Percentiles rank a stretch among this genome's conserved stretches.
These are phyloP conservation scores for Lophotriccus pileatus DNA, from an alignment of 2,797 vertebrate genomes.

Conservation along the genomic window DNA sequence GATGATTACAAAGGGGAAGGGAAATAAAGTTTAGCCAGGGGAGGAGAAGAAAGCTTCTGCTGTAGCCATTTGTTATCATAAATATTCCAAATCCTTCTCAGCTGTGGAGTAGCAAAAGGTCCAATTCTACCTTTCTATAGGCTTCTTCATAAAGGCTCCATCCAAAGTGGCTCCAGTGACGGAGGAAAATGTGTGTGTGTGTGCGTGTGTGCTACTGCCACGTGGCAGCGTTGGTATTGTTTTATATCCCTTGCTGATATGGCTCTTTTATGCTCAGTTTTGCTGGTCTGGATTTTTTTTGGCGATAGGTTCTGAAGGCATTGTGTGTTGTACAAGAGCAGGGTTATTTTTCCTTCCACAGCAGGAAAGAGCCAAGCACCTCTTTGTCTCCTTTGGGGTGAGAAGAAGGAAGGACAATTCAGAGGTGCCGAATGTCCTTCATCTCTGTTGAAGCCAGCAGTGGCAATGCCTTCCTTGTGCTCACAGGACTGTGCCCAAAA, in stretches of 20 bases:
- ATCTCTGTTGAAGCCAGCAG: neutral
- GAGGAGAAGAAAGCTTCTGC: neutral
- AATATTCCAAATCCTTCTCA: neutral
- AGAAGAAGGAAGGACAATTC: neutral
- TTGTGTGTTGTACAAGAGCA: neutral
- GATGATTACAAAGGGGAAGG: neutral
- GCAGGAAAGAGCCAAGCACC: neutral
- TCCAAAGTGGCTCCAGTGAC: neutral
- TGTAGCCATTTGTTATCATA: neutral
- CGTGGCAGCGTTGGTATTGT: neutral
- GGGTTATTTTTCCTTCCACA: neutral
- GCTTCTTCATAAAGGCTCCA: neutral
- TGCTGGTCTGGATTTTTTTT: neutral
- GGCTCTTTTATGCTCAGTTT: neutral
- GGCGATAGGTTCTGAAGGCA: neutral
- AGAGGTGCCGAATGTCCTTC: neutral
- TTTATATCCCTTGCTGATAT: neutral
- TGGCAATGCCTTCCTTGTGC: rapidly evolving
- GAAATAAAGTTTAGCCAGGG: neutral
- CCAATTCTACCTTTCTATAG: neutral
- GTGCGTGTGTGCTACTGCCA: neutral
- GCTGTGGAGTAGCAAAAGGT: neutral
- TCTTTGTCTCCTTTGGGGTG: neutral
- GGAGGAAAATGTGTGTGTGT: neutral
- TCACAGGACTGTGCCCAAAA: neutral